Evolutionary conservation across 1,140 invertebrate genomes (phyloP).

Genomic region (Orussus abietinus): DNA sequence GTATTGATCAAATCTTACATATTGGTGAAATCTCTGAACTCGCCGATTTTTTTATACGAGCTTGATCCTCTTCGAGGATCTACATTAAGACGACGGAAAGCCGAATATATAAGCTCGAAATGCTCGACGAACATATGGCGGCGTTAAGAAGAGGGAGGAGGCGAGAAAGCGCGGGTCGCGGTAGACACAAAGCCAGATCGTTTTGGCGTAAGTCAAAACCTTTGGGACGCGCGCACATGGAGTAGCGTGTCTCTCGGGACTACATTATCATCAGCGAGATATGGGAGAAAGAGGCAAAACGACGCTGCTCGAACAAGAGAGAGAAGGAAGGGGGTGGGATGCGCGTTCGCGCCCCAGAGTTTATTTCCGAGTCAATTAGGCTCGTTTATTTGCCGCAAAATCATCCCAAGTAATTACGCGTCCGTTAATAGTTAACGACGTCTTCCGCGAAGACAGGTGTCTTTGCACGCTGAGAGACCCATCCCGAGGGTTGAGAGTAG

Average conservation of each 20-base stretch:
- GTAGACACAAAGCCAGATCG: conserved; percentile 48
- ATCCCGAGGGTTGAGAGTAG: too few relatives aligned
- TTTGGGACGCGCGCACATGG: conserved; percentile 38
- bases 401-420: conserved; percentile 47
- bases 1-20: too few relatives aligned
- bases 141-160: conserved; percentile 6
- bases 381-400: conserved; percentile 47
- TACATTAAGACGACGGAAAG: conserved; percentile 40
- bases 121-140: conserved; percentile 21
- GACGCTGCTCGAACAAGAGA: conserved; percentile 20
- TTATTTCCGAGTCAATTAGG: conserved; percentile 54
- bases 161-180: conserved; percentile 8
- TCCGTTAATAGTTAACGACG: conserved; percentile 48
- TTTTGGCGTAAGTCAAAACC: conserved; percentile 53
- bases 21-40: too few relatives aligned
- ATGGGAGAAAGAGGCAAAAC: too few relatives aligned
- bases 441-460: conserved; percentile 43
- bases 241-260: conserved; percentile 9
- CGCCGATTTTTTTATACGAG: too few relatives aligned
- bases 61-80: conserved; percentile 38
- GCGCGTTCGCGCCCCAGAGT: conserved; percentile 21
- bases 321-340: too few relatives aligned
- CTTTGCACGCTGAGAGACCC: conserved; percentile 22
- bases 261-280: too few relatives aligned
- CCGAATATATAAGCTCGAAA: conserved; percentile 33